Base-by-base conservation (phyloP, 2,888 invertebrate genomes). In the Melanotus villosus region DNA sequence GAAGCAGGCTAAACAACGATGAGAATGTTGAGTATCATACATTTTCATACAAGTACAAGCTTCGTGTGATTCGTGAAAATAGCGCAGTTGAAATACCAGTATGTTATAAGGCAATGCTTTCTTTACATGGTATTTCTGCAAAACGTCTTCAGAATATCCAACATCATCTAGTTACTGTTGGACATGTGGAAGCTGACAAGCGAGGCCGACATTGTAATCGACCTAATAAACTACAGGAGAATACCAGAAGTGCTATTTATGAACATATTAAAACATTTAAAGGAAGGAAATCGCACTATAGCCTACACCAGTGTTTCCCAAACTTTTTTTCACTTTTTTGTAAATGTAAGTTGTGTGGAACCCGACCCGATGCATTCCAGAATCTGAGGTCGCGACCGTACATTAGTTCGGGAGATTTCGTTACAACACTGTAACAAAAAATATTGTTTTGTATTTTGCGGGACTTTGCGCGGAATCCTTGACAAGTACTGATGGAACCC, bases 211-310 rank as follows among this genome's bases (percentile, higher is more conserved):
- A 56, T 34, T 56, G 16, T 18, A 34, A 32, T 18, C 34, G 34
- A 14, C 32, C n/a, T 34, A 14, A 36, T 18, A 56, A 56, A 56
- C 54, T 56, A 19, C 26, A 56, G 32, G 36, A 56, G 18, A n/a
- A 56, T 18, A 34, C 36, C n/a, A 36, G 10, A 16, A 18, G 32
- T 56, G 34, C 34, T 26, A 7, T 26, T 26, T 26, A 26, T 26
- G 26, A 26, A 7, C 26, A 26, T 26, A 26, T 26, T 7, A 26
- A 26, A 7, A 5, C 26, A 3, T 26, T 26, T 26, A 3, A 26
- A 7, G 26, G 26, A 3, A 26, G 54, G 19, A 34, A 32, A 56
- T 16, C 34, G n/a, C 34, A 56, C 18, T 56, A 56, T 10, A 56
- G 34, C 10, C 18, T 36, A 18, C 16, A 10, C 18, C n/a, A n/a